phyloP scores from a whole-genome alignment of 2,797 vertebrate species.

The Ptychadena robeensis region DNA sequence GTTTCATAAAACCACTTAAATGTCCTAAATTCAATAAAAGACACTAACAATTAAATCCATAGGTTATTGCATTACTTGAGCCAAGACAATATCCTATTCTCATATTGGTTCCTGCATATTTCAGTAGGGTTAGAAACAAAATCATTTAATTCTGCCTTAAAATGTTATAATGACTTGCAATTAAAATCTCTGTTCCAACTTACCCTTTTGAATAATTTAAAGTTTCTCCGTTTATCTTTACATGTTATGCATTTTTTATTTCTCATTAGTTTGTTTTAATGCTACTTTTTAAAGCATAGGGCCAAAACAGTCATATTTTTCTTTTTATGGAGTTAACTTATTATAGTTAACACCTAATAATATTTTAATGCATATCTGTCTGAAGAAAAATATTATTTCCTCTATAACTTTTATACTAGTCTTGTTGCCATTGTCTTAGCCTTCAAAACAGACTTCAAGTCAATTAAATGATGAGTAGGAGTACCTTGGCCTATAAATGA shows the following conservation, averaged over 20 bases:
- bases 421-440: too few species aligned
- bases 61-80: conserved; percentile 15
- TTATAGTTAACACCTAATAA: neutral
- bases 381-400: too few species aligned
- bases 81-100: conserved; percentile 21
- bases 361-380: neutral
- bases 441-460: neutral
- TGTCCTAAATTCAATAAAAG: neutral
- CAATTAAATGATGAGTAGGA: neutral
- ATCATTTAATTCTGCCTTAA: conserved; percentile 40
- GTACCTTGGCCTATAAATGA: neutral
- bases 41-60: conserved; percentile 17
- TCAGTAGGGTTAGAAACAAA: conserved; percentile 34
- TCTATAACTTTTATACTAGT: neutral
- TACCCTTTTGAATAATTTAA: conserved; percentile 54
- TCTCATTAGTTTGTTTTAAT: conserved; percentile 44
- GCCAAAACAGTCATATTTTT: neutral
- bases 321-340: neutral
- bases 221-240: conserved; percentile 38
- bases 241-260: conserved; percentile 38
- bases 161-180: conserved; percentile 49
- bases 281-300: conserved; percentile 16
- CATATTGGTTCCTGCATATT: conserved; percentile 31
- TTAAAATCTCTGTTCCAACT: conserved; percentile 29
- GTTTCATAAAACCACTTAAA: neutral